Conservation (phyloP, 1,140 invertebrate genomes). For the Grapholita molesta region DNA sequence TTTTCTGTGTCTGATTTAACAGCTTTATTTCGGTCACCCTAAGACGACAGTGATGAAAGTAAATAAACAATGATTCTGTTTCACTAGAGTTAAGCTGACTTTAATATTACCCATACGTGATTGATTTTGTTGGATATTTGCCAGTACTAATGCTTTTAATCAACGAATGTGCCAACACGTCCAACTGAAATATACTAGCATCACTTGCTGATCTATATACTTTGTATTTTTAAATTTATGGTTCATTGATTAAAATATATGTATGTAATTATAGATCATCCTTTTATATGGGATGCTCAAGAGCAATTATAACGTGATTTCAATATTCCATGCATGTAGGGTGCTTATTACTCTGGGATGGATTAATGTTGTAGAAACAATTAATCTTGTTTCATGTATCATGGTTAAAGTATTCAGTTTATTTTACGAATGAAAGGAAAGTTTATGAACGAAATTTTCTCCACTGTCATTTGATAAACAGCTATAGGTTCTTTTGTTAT, state of each 20-base stretch:
- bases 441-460: no score
- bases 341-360: no score
- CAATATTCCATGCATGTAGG: no score
- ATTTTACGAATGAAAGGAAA: no score
- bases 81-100: neutral
- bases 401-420: no score
- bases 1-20: neutral
- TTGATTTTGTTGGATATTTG: neutral
- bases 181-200: neutral
- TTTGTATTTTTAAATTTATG: neutral
- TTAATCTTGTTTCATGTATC: no score
- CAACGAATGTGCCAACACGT: neutral
- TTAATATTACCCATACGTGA: neutral
- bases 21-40: neutral
- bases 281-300: no score
- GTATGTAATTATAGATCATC: no score
- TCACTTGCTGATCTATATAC: neutral
- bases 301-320: no score
- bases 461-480: no score
- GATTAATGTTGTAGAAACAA: no score
- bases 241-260: neutral
- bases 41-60: neutral
- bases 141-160: constrained; percentile 12
- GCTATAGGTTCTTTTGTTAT: no score
- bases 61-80: neutral